A percentile compares a stretch with the other conserved stretches of the same genome.
These are phyloP conservation scores for Pteropus alecto DNA, from an alignment of 2,113 vertebrate species.

Conservation along the genomic window DNA sequence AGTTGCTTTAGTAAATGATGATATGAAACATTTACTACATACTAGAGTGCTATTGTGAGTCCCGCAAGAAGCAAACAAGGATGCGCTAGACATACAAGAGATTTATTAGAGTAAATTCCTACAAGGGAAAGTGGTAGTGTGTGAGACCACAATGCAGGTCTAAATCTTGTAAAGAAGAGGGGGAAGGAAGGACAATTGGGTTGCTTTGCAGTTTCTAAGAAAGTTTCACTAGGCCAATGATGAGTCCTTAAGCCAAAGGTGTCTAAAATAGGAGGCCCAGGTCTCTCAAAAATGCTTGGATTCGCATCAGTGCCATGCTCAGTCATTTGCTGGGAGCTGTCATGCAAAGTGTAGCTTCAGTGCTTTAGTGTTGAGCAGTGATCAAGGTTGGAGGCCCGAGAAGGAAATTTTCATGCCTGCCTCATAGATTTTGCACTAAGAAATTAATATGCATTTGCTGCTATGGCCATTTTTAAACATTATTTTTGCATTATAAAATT, in stretches of 20 bases:
- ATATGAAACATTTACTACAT: not conserved
- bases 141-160: not conserved
- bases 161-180: not conserved
- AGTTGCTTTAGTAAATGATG: not conserved
- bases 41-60: not conserved
- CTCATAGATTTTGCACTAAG: not conserved
- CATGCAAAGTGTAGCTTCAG: not conserved
- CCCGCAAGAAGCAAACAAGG: not conserved
- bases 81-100: not conserved
- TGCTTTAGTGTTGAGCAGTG: not conserved
- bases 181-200: not conserved
- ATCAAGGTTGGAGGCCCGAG: not conserved
- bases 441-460: not conserved
- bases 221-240: not conserved
- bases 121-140: not conserved
- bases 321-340: not conserved
- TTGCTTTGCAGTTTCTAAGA: not conserved
- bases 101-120: not conserved
- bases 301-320: not conserved
- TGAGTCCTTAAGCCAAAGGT: not conserved
- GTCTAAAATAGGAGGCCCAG: not conserved
- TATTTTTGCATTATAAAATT: not conserved
- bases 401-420: not conserved
- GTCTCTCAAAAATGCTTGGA: not conserved
- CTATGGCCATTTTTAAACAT: not conserved